Conservation (phyloP, 2,888 invertebrate genomes). For the Drosophila anceps region DNA sequence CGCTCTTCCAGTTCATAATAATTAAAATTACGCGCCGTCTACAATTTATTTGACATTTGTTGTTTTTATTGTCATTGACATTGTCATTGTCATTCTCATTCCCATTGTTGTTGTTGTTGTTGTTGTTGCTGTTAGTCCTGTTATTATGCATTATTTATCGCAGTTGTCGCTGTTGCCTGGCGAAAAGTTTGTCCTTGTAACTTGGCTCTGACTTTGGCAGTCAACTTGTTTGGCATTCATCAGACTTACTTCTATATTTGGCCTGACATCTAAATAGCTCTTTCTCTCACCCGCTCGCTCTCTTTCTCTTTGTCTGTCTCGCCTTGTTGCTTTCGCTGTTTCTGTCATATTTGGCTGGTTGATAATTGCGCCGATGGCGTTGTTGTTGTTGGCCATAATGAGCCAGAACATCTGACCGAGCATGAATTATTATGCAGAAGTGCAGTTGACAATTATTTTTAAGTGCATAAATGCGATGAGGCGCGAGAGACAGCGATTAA, state of each 20-base stretch:
- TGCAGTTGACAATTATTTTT: conserved; percentile 48
- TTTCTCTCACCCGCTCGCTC: background rate
- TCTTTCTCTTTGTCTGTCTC: background rate
- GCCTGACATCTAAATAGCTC: conserved; percentile 41
- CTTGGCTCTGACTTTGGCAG: conserved; percentile 59
- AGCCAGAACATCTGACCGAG: conserved; percentile 56
- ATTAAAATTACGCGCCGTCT: conserved; percentile 70
- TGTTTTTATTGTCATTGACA: conserved; percentile 35
- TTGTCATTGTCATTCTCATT: conserved; percentile 23
- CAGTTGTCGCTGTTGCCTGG: conserved; percentile 36
- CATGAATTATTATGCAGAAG: conserved; percentile 57
- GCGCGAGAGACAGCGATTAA: too few relatives aligned
- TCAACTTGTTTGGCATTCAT: conserved; percentile 76
- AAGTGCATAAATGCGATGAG: conserved; percentile 15
- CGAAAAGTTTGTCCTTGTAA: conserved; percentile 67
- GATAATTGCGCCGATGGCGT: conserved; percentile 54
- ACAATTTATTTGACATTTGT: conserved; percentile 64
- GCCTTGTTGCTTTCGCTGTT: conserved; percentile 30
- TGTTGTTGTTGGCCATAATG: conserved; percentile 51
- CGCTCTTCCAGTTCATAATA: conserved; percentile 64
- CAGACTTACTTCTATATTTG: conserved; percentile 55
- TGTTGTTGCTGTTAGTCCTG: conserved; percentile 40
- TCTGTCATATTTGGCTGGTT: conserved; percentile 54
- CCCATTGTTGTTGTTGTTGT: conserved; percentile 26
- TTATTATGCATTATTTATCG: conserved; percentile 71